Conservation (phyloP, 2,797 vertebrate genomes). For the Sibirionetta formosa region DNA sequence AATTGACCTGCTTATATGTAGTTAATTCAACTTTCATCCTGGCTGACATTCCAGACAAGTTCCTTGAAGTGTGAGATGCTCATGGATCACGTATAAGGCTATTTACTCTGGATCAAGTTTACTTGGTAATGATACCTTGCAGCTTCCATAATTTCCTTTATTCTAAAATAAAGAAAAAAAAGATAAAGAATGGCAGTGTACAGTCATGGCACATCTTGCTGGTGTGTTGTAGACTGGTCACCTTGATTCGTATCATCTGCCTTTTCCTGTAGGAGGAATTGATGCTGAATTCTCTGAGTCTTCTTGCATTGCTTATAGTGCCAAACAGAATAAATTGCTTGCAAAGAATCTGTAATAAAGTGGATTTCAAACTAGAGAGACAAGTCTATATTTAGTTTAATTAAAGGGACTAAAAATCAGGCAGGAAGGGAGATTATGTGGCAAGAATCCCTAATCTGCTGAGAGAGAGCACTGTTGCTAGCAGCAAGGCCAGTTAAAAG, state of each 20-base stretch:
- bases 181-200: background rate
- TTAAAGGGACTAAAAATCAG: background rate
- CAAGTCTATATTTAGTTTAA: background rate
- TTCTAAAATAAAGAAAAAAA: too few species aligned
- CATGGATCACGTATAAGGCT: background rate
- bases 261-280: accelerated
- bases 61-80: background rate
- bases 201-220: background rate
- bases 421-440: background rate
- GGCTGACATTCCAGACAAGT: background rate
- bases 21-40: background rate
- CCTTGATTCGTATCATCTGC: accelerated
- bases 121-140: background rate
- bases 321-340: background rate
- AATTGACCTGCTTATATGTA: background rate
- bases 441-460: background rate
- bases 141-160: background rate
- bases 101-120: background rate
- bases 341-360: background rate
- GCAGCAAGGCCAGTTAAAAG: background rate
- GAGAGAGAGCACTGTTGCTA: background rate
- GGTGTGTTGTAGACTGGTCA: background rate
- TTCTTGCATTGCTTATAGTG: background rate
- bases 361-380: background rate
- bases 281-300: background rate